These are phyloP conservation scores for Oligia latruncula DNA, from an alignment of 2,888 invertebrate species.

Conservation along the genomic window DNA sequence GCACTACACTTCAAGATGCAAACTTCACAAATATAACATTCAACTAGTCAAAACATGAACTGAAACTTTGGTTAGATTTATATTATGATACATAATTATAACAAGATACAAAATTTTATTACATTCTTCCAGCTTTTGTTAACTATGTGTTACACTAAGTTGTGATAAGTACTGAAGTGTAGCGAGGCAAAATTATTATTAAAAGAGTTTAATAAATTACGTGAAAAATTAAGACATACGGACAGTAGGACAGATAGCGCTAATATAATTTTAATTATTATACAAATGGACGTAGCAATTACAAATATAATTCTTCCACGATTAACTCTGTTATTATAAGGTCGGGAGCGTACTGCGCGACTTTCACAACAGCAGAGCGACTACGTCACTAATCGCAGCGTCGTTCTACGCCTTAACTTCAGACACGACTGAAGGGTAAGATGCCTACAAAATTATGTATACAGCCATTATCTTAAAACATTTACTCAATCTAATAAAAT, in stretches of 20 bases:
- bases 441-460: slow-evolving; percentile 30
- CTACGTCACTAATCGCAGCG: slow-evolving; percentile 17
- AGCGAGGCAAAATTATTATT: slow-evolving; percentile 62
- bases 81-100: slow-evolving; percentile 65
- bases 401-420: slow-evolving; percentile 19
- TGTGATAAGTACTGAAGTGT: slow-evolving; percentile 74
- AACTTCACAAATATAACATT: slow-evolving; percentile 52
- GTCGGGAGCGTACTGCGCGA: slow-evolving; percentile 32
- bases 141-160: slow-evolving; percentile 60
- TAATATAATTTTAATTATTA: slow-evolving; percentile 75
- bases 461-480: slow-evolving; percentile 47
- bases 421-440: slow-evolving; percentile 19
- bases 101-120: slow-evolving; percentile 72
- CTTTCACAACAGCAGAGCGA: slow-evolving; percentile 27
- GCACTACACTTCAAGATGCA: slow-evolving; percentile 43
- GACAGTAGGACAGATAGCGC: slow-evolving; percentile 66
- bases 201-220: slow-evolving; percentile 46
- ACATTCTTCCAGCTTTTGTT: slow-evolving; percentile 56
- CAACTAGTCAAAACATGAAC: slow-evolving; percentile 65
- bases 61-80: slow-evolving; percentile 73
- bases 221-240: slow-evolving; percentile 45
- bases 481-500: slow-evolving; percentile 43
- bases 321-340: slow-evolving; percentile 12
- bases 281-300: slow-evolving; percentile 85
- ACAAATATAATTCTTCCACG: slow-evolving; percentile 64